Evolutionary conservation across 2,797 vertebrate species (phyloP).

Genomic region (Cuniculus paca): DNA sequence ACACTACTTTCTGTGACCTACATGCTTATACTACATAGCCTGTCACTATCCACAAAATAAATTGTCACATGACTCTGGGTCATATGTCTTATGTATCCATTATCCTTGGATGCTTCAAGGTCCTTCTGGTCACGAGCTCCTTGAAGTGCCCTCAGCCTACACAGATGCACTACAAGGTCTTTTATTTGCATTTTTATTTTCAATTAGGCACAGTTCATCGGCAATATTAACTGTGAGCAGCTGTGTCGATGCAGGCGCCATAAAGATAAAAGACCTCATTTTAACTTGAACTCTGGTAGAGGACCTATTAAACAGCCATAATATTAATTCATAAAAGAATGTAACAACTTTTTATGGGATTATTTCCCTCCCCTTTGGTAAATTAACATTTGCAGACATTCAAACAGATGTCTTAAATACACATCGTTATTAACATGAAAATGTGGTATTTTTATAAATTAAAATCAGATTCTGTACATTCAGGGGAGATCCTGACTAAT

Average conservation of each 20-base stretch:
- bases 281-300: slow-evolving; percentile 91
- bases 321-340: slow-evolving; percentile 91
- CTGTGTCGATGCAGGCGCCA: slow-evolving; percentile 86
- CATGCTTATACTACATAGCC: neutral
- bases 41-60: slow-evolving; percentile 59
- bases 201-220: slow-evolving; percentile 90
- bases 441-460: slow-evolving; percentile 91
- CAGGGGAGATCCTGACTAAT: slow-evolving; percentile 86
- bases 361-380: slow-evolving; percentile 86
- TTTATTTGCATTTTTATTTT: slow-evolving; percentile 92
- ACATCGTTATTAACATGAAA: slow-evolving; percentile 90
- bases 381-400: slow-evolving; percentile 91
- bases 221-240: slow-evolving; percentile 89
- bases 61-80: slow-evolving; percentile 68
- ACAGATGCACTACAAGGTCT: slow-evolving; percentile 86
- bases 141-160: slow-evolving; percentile 68
- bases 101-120: slow-evolving; percentile 55
- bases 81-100: slow-evolving; percentile 9
- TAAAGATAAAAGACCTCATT: slow-evolving; percentile 92
- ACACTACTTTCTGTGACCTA: neutral
- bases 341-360: slow-evolving; percentile 88
- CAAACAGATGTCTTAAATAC: slow-evolving; percentile 91
- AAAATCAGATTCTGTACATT: slow-evolving; percentile 89
- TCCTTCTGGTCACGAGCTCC: slow-evolving; percentile 78
- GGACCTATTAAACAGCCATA: slow-evolving; percentile 90